Evolutionary conservation across 2,113 vertebrate genomes (phyloP).

Genomic region (Sus scrofa): DNA sequence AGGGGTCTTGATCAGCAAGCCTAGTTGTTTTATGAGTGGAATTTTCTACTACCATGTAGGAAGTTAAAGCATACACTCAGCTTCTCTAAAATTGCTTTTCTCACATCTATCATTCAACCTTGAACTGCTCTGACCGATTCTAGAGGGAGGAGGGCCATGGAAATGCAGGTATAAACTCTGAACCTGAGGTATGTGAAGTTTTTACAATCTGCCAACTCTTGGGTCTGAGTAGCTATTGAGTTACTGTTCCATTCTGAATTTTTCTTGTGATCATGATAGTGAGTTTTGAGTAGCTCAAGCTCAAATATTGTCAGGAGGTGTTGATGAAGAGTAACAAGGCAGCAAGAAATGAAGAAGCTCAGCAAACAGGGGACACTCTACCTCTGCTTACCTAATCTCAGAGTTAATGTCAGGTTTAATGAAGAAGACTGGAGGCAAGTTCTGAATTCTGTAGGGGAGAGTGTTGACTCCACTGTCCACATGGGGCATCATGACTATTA

Average conservation of each 20-base stretch:
- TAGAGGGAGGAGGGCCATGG: not conserved
- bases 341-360: not conserved
- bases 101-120: not conserved
- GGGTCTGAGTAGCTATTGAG: not conserved
- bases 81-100: conserved; percentile 7
- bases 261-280: not conserved
- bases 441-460: not conserved
- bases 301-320: not conserved
- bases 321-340: not conserved
- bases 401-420: not conserved
- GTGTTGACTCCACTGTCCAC: not conserved
- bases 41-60: conserved; percentile 51
- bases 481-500: not conserved
- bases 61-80: not conserved
- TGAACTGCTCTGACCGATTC: not conserved
- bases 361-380: not conserved
- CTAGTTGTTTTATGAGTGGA: conserved; percentile 33
- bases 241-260: not conserved
- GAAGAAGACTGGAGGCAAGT: not conserved
- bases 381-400: not conserved
- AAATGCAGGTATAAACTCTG: not conserved
- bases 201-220: not conserved
- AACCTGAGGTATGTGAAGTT: not conserved
- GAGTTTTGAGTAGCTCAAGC: not conserved
- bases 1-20: conserved; percentile 61